Base-by-base conservation (phyloP, 2,113 vertebrate species). In the Vidua macroura region DNA sequence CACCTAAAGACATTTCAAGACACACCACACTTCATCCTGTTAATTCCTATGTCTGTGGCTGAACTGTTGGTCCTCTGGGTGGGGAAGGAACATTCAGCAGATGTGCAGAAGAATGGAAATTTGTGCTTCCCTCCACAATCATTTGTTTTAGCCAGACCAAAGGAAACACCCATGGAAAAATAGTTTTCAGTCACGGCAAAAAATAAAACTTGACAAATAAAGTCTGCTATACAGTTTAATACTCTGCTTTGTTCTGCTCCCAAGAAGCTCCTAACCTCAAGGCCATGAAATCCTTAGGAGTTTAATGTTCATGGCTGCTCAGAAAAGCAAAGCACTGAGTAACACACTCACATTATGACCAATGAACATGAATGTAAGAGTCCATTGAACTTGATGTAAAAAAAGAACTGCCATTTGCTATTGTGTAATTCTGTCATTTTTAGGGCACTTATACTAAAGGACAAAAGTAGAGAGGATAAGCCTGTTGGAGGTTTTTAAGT, bases 141-240 rank as follows among this genome's bases (percentile, higher is more conserved):
- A 68, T 72, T 43, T 69, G 15, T 39, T 90, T 80, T 55, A 90
- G 79, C 22, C 72, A 92, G 51, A 90, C 44, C 55, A 83, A 87
- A 90, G 67, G 60, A 85, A 88, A 95, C 35, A 85, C 18, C 64
- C 82, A 77, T 77, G 85, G 59, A 93, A 96, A 92, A 96, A 88
- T 4, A 43, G 41, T 53, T 83, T 92, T 91, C n/a, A 64, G 12
- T 60, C 70, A 62, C 2, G 23, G 63, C 53, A 90, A 85, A 90
- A 92, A 91, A 62, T 64, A 87, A 76, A 68, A 43, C 70, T 43
- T 64, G 35, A 75, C 49, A 64, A 87, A 78, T 23, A 78, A 70
- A 55, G 73, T 49, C 86, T 82, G 66, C 27, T 68, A 13, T 33
- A 28, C 11, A 22, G 62, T 37, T 90, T 76, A 83, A 90, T 41